phyloP scores from a whole-genome alignment of 1,140 invertebrate species.

The Myzus persicae region DNA sequence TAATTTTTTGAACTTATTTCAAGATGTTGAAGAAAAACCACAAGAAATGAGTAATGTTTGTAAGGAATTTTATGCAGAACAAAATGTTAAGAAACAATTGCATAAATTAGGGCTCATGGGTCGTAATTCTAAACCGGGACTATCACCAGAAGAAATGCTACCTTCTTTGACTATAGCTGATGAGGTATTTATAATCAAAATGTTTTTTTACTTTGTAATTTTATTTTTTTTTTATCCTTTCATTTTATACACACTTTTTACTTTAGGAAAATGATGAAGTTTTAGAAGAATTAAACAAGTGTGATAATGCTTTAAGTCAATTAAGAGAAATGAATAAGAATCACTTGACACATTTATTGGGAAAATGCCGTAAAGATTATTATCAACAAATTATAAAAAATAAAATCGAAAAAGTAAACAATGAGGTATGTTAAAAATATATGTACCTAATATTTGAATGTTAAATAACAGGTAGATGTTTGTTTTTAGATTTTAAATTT shows the following conservation, averaged over 20 bases:
- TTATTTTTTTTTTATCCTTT: background rate
- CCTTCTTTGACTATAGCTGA: background rate
- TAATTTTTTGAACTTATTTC: constrained; percentile 62
- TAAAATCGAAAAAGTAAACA: constrained; percentile 74
- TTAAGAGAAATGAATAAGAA: constrained; percentile 75
- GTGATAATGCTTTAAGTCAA: constrained; percentile 79
- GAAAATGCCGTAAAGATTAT: constrained; percentile 72
- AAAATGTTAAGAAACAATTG: constrained; percentile 59
- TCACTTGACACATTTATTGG: constrained; percentile 71
- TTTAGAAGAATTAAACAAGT: constrained; percentile 82
- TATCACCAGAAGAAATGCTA: constrained; percentile 18
- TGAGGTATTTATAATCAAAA: background rate
- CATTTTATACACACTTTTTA: constrained; percentile 60
- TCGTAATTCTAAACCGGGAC: constrained; percentile 64
- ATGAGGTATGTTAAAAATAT: constrained; percentile 68
- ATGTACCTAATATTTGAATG: background rate
- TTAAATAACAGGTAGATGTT: background rate
- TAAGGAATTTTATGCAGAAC: constrained; percentile 59
- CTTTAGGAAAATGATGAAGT: constrained; percentile 82
- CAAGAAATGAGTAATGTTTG: constrained; percentile 62
- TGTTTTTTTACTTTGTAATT: background rate
- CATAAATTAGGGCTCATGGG: constrained; percentile 64
- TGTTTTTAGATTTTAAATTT: constrained; percentile 55
- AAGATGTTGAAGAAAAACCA: constrained; percentile 62
- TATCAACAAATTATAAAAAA: constrained; percentile 74